Percentiles rank a stretch among this genome's conserved stretches.
Evolutionary conservation across 2,888 invertebrate species (phyloP).

Genomic region (Monopis laevigella): DNA sequence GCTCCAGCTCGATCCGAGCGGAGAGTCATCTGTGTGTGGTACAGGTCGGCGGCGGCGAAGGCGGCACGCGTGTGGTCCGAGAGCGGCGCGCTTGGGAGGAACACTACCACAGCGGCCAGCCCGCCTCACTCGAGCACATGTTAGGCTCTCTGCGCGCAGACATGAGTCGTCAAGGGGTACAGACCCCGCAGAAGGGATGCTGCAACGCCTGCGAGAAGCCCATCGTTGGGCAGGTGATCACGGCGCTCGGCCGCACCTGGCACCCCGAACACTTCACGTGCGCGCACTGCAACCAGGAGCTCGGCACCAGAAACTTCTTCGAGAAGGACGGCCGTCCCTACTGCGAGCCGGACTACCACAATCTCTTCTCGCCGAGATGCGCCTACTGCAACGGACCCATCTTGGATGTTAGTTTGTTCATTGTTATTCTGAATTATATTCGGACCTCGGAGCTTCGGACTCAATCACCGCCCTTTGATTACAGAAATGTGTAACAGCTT

Average conservation of each 20-base stretch:
- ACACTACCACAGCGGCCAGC: constrained; percentile 57
- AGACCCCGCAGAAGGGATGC: constrained; percentile 98
- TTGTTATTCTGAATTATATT: neutral
- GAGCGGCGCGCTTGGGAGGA: constrained; percentile 67
- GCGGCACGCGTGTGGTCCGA: constrained; percentile 70
- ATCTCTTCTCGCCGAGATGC: constrained; percentile 97
- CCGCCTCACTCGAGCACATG: constrained; percentile 78
- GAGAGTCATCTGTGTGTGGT: constrained; percentile 43
- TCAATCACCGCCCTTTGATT: constrained; percentile 22
- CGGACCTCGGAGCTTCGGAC: neutral
- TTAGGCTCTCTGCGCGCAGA: constrained; percentile 94
- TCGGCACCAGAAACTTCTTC: constrained; percentile 98
- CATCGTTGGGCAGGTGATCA: constrained; percentile 91
- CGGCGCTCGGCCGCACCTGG: constrained; percentile 96
- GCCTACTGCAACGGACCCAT: constrained; percentile 99
- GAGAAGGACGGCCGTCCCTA: constrained; percentile 97
- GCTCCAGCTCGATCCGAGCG: constrained; percentile 46
- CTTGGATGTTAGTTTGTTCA: constrained; percentile 84
- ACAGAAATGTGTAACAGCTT: constrained; percentile 97
- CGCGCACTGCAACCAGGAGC: constrained; percentile 94
- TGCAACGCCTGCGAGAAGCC: constrained; percentile 99
- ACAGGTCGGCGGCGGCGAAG: constrained; percentile 52
- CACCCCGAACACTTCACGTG: constrained; percentile 99
- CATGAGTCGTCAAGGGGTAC: constrained; percentile 99
- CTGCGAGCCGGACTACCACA: constrained; percentile 99